Base-by-base conservation (phyloP, 2,888 invertebrate species). In the Epicampocera succincta region DNA sequence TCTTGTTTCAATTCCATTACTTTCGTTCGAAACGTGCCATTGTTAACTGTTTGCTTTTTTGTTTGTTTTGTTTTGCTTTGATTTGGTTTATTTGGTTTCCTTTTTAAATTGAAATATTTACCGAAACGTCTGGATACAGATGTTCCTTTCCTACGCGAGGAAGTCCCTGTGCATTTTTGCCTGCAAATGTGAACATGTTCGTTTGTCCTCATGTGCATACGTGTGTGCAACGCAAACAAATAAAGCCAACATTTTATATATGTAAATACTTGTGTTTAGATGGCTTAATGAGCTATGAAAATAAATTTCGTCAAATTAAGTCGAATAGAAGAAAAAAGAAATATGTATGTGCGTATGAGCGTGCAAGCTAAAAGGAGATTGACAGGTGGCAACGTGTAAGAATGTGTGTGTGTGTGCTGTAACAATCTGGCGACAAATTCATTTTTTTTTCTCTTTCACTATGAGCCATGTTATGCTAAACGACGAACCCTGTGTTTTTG, bases 1-100 rank as follows among this genome's bases (percentile, higher is more conserved):
- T 50, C 9, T 44, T 69, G 81, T 77, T 77, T 58, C 81, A 74
- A 48, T 81, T 69, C 77, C 81, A 65, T 81, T 81, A 81, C 81
- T 81, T 81, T 73, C 54, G 38, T 48, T 73, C 56, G 25, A 73
- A 73, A 81, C 77, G 76, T 76, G 73, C 38, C 48, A 46, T 77
- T 68, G 46, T 71, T 80, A 72, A 81, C 81, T 74, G 25, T 56
- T 63, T 69, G 61, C 21, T 17, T 68, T 56, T 50, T 66, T 44
- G n/a, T 54, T 52, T 33, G 12, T 46, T 75, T 19, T 33, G 15
- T 46, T 63, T 63, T 33, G 2, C 29, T 63, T 52, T 72, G 42
- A 19, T 60, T 65, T 72, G 42, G 29, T 60, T 65, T 71, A 44
- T 48, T 66, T 68, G 78, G 50, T 29, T 79, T 71, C 33, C 65